Conservation (phyloP, 2,113 vertebrate species). For the Mobula birostris region DNA sequence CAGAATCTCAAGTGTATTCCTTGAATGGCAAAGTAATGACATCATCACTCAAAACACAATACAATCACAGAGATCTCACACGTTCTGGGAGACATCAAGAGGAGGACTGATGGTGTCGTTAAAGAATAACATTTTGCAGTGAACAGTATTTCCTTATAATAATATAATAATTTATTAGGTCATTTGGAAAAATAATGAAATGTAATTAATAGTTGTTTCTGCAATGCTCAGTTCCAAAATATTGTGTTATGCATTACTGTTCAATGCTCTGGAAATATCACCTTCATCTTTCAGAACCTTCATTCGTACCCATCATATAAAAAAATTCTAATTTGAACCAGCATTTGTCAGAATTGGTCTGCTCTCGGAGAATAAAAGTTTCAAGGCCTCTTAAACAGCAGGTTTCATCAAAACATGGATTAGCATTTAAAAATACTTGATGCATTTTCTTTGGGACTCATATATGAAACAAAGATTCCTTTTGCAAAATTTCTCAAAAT, state of each 20-base stretch:
- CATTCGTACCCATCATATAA: neutral
- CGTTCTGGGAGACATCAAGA: neutral
- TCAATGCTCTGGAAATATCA: neutral
- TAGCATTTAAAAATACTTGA: neutral
- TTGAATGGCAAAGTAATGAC: neutral
- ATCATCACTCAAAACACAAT: neutral
- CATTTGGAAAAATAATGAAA: neutral
- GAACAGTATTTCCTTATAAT: neutral
- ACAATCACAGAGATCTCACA: neutral
- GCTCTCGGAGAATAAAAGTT: neutral
- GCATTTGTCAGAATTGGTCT: neutral
- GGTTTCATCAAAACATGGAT: neutral
- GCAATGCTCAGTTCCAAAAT: neutral
- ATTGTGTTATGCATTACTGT: neutral
- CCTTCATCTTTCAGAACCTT: neutral
- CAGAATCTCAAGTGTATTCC: neutral
- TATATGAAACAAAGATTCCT: neutral
- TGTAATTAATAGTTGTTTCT: neutral
- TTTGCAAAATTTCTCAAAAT: slow-evolving; percentile 40
- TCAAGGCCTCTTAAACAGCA: neutral
- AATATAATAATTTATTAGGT: neutral
- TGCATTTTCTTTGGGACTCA: neutral
- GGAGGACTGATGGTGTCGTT: neutral
- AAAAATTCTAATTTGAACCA: neutral
- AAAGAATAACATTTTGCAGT: neutral